A percentile compares a stretch with the other conserved stretches of the same genome.
phyloP scores from a whole-genome alignment of 2,113 vertebrate genomes.

The Macroglossus sobrinus region DNA sequence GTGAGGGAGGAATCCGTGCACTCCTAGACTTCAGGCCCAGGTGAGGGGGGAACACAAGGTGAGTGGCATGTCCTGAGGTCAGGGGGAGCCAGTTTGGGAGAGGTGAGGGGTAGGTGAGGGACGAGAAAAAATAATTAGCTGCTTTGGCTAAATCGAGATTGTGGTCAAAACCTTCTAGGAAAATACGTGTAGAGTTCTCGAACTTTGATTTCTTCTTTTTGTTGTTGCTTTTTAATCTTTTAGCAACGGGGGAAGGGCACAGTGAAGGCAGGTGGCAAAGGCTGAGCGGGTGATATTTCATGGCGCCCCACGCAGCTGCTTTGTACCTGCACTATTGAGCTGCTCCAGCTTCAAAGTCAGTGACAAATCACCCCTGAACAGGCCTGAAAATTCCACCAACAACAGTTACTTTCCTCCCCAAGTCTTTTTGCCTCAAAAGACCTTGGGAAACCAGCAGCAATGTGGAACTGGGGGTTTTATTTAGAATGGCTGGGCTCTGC shows the following conservation, averaged over 20 bases:
- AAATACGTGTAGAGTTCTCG: background rate
- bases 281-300: conserved; percentile 35
- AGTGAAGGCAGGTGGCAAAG: conserved; percentile 11
- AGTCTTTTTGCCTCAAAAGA: conserved; percentile 61
- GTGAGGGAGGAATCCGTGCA: background rate
- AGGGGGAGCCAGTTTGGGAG: background rate
- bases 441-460: background rate
- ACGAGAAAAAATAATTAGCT: background rate
- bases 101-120: background rate
- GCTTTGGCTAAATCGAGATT: background rate
- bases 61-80: background rate
- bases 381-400: conserved; percentile 70
- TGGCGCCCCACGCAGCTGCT: rapidly evolving
- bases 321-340: background rate
- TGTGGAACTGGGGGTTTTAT: background rate
- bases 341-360: background rate
- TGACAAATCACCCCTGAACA: conserved; percentile 59
- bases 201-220: background rate
- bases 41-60: too few species aligned
- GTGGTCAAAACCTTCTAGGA: background rate
- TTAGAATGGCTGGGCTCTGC: conserved; percentile 23
- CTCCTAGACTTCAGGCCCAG: background rate
- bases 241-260: conserved; percentile 28
- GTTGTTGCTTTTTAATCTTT: background rate
- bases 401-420: conserved; percentile 59